Evolutionary conservation across 2,113 vertebrate genomes (phyloP).

Genomic region (Limnothrissa miodon): DNA sequence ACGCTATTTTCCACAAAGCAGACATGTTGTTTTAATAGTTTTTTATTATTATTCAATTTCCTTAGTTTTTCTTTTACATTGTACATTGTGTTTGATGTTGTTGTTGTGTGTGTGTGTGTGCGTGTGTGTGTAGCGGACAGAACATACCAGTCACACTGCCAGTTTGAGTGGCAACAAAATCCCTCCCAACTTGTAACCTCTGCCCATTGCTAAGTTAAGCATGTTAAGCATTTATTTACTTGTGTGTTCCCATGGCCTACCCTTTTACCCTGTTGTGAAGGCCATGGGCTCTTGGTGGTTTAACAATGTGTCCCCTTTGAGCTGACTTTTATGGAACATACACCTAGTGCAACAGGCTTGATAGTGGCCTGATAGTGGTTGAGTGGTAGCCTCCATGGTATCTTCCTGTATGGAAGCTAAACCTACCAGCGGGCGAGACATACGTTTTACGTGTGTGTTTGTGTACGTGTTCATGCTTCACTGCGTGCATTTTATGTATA

Average conservation of each 20-base stretch:
- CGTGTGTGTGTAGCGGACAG: too few relatives aligned
- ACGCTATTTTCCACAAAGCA: too few relatives aligned
- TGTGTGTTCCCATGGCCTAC: not conserved
- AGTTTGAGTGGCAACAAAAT: too few relatives aligned
- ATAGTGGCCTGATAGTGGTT: too few relatives aligned
- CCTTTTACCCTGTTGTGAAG: not conserved
- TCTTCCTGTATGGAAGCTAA: constrained; percentile 41
- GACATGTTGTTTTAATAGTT: too few relatives aligned
- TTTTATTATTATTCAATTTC: too few relatives aligned
- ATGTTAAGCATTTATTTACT: not conserved
- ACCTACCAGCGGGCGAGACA: constrained; percentile 41
- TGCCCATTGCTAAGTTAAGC: not conserved
- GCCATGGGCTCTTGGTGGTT: not conserved
- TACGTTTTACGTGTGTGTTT: constrained; percentile 23
- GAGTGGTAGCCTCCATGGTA: constrained; percentile 39
- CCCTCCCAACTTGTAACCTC: not conserved
- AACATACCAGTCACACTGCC: too few relatives aligned
- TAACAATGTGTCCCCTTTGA: not conserved
- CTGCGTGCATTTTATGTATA: not conserved
- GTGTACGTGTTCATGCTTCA: not conserved
- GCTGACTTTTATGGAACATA: constrained; percentile 23
- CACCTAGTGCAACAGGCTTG: constrained; percentile 2
- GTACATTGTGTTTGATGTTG: too few relatives aligned
- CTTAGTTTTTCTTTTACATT: too few relatives aligned
- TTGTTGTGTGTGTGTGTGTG: too few relatives aligned